These are phyloP conservation scores for Perccottus glenii DNA, from an alignment of 2,113 vertebrate species.

Conservation along the genomic window DNA sequence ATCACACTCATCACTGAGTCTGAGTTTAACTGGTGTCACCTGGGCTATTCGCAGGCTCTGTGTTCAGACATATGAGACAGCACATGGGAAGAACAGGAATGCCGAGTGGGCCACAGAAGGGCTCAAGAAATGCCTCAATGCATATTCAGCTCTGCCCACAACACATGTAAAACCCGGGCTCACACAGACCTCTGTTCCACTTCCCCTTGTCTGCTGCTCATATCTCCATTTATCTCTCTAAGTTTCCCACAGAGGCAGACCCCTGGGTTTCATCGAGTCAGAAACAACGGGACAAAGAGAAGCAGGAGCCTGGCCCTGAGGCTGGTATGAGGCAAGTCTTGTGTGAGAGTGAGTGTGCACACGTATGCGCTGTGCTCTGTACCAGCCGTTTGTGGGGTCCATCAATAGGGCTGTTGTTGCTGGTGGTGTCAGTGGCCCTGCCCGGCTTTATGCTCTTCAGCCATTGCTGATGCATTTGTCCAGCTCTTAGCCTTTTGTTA, in stretches of 20 bases:
- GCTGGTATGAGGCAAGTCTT: slow-evolving; percentile 81
- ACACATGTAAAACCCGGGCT: slow-evolving; percentile 55
- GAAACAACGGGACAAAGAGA: slow-evolving; percentile 41
- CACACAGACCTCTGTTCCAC: slow-evolving; percentile 54
- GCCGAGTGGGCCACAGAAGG: slow-evolving; percentile 73
- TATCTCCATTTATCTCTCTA: slow-evolving; percentile 36
- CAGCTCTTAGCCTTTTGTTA: slow-evolving; percentile 59
- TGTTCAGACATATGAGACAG: slow-evolving; percentile 15
- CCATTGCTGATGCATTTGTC: slow-evolving; percentile 44
- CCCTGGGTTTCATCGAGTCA: slow-evolving; percentile 22
- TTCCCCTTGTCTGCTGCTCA: slow-evolving; percentile 49
- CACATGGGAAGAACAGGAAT: slow-evolving; percentile 61
- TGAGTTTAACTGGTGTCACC: slow-evolving; percentile 16
- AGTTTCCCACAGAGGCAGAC: slow-evolving; percentile 37
- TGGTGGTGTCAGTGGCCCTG: slow-evolving; percentile 62
- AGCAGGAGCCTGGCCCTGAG: slow-evolving; percentile 70
- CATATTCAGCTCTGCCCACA: slow-evolving; percentile 79
- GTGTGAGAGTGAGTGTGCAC: slow-evolving; percentile 39
- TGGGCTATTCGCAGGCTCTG: slow-evolving; percentile 15
- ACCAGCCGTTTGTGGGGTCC: slow-evolving; percentile 59
- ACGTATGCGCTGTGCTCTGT: slow-evolving; percentile 58
- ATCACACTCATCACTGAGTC: too few species aligned
- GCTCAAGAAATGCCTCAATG: slow-evolving; percentile 69
- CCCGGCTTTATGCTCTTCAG: slow-evolving; percentile 42
- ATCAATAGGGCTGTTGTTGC: slow-evolving; percentile 69